Evolutionary conservation across 2,888 invertebrate species (phyloP).

Genomic region (Embidobia sp.): DNA sequence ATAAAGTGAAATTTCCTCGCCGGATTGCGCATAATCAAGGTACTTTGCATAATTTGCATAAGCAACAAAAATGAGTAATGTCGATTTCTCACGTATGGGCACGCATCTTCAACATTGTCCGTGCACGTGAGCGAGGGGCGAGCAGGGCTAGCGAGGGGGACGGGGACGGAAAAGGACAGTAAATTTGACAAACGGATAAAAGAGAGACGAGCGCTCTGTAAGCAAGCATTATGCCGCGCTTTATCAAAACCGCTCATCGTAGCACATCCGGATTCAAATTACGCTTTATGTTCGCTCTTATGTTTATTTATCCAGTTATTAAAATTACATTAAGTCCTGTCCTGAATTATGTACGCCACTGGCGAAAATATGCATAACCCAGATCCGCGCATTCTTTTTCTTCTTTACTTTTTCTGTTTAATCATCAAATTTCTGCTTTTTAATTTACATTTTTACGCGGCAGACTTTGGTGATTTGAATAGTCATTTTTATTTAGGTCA

Average conservation of each 20-base stretch:
- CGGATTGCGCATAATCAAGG: slow-evolving; percentile 54
- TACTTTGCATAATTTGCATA: slow-evolving; percentile 74
- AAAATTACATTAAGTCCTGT: slow-evolving; percentile 80
- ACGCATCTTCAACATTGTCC: slow-evolving; percentile 48
- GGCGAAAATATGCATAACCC: slow-evolving; percentile 66
- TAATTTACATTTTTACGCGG: too few species aligned
- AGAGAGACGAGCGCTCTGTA: slow-evolving; percentile 66
- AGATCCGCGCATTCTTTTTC: slow-evolving; percentile 27
- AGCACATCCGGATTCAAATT: slow-evolving; percentile 82
- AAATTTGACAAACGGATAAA: slow-evolving; percentile 68
- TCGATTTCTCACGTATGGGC: slow-evolving; percentile 69
- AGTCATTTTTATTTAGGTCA: too few species aligned
- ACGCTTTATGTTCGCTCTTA: slow-evolving; percentile 79
- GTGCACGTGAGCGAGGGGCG: slow-evolving; percentile 48
- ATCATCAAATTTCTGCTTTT: too few species aligned
- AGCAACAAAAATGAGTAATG: slow-evolving; percentile 71
- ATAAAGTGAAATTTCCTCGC: slow-evolving; percentile 63
- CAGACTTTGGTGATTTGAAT: too few species aligned
- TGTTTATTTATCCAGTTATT: slow-evolving; percentile 82
- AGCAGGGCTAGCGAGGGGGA: neutral
- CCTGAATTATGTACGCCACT: slow-evolving; percentile 69
- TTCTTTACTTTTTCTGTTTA: too few species aligned
- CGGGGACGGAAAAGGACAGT: slow-evolving; percentile 61
- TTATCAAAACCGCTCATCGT: slow-evolving; percentile 80
- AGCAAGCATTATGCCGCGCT: slow-evolving; percentile 75